These are phyloP conservation scores for Hyposoter dolosus DNA, from an alignment of 2,888 invertebrate species.

Conservation along the genomic window DNA sequence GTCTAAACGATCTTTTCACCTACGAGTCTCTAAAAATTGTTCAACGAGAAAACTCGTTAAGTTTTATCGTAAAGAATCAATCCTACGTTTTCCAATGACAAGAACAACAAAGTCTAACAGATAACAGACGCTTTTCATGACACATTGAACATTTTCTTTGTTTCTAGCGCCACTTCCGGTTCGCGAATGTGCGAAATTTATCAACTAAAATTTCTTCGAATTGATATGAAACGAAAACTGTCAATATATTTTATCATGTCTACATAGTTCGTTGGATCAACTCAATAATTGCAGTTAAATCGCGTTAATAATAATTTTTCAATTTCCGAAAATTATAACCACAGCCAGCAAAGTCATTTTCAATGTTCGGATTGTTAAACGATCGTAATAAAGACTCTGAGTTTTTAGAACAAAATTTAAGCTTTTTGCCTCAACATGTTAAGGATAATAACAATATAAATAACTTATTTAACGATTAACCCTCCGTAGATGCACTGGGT, in stretches of 20 bases:
- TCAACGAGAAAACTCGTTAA: not conserved
- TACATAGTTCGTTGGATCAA: conserved; percentile 32
- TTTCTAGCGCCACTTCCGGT: conserved; percentile 11
- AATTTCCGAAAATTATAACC: conserved; percentile 17
- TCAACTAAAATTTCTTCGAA: not conserved
- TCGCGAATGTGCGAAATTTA: not conserved
- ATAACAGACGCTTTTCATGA: not conserved
- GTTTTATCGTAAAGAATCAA: conserved; percentile 10
- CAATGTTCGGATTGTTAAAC: conserved; percentile 41
- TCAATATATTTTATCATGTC: conserved; percentile 22
- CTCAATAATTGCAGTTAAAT: conserved; percentile 78
- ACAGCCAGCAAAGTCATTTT: conserved; percentile 1
- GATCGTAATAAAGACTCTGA: conserved; percentile 11
- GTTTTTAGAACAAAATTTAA: conserved; percentile 20
- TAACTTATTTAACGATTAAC: not conserved
- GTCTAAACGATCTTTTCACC: conserved; percentile 23
- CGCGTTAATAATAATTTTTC: conserved; percentile 71
- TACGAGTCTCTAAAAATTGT: conserved; percentile 11
- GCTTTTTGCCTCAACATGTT: conserved; percentile 6
- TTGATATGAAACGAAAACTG: conserved; percentile 22
- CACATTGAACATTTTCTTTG: not conserved
- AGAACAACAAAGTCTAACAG: conserved; percentile 18
- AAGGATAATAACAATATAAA: conserved; percentile 23
- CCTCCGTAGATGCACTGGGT: conserved; percentile 2
- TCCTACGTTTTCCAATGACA: not conserved